Evolutionary conservation across 2,797 vertebrate species (phyloP).

Genomic region (Brachyrhaphis roseni): DNA sequence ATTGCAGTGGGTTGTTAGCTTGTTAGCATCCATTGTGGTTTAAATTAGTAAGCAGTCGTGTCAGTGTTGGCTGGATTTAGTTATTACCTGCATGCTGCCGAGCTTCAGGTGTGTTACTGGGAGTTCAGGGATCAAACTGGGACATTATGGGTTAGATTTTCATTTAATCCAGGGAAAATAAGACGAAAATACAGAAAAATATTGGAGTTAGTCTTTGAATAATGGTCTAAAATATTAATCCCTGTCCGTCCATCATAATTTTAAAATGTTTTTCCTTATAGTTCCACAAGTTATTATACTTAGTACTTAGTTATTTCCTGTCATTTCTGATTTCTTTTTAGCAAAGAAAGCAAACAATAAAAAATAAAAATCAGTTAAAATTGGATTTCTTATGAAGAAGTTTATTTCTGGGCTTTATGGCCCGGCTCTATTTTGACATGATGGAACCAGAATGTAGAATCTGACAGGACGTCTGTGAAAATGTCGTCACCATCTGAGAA

Average conservation of each 20-base stretch:
- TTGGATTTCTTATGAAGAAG: too few species aligned
- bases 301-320: too few species aligned
- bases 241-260: background rate
- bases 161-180: background rate
- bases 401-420: too few species aligned
- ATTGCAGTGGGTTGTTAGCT: background rate
- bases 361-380: background rate
- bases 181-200: background rate
- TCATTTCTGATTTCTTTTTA: too few species aligned
- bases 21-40: background rate
- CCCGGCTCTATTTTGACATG: background rate
- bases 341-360: too few species aligned
- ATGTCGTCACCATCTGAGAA: background rate
- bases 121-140: background rate
- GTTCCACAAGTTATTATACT: too few species aligned
- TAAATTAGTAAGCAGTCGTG: background rate
- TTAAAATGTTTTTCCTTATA: too few species aligned
- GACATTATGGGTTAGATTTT: background rate
- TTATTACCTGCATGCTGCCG: background rate
- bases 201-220: background rate
- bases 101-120: background rate
- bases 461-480: background rate
- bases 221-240: background rate
- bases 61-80: background rate
- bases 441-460: background rate